Evolutionary conservation across 2,888 invertebrate genomes (phyloP), one percentile per base, ranked within the genome.

Genomic region (Yponomeuta cagnagella): DNA sequence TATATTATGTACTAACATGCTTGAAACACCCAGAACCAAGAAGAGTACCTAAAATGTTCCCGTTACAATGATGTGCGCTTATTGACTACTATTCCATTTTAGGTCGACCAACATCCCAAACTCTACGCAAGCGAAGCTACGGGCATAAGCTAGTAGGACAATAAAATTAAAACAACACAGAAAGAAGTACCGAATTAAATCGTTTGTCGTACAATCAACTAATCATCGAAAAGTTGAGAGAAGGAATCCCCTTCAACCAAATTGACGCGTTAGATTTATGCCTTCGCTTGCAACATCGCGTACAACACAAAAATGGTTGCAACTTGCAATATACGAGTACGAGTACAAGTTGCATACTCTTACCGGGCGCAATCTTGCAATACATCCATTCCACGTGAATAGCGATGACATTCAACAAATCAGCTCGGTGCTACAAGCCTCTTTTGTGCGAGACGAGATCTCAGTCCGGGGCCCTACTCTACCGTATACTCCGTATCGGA

Each of bases 401-500:
- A 64, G 70, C 72, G 63, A 65, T 69, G 72, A 72, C 72, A 71
- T 72, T 73, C 72, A 69, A 73, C 73, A 73, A 74, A 73, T 74
- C 65, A 65, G 65, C 31, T 65, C 30, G 33, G 15, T 15, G 52
- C 52, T 15, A 15, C 52, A 58, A 58, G 52, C 52, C 15, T 12
- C 52, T 15, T 58, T 58, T 58, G 52, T 58, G 52, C 3, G 15
- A 58, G 12, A 58, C 52, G 2, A 15, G 52, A 12, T 6, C 43
- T 43, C 52, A 15, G 52, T 58, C 5, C 15, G 52, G 52, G 52
- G 15, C 12, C 52, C 12, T 58, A 58, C 52, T 58, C 52, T 58
- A 58, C 52, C 52, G 3, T 15, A 58, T 1, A 15, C 8, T 58
- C 12, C 1, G 15, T 58, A 43, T 58, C 5, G 52, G 52, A 58